Base-by-base conservation (phyloP, 2,797 vertebrate genomes). In the Girardinus metallicus region DNA sequence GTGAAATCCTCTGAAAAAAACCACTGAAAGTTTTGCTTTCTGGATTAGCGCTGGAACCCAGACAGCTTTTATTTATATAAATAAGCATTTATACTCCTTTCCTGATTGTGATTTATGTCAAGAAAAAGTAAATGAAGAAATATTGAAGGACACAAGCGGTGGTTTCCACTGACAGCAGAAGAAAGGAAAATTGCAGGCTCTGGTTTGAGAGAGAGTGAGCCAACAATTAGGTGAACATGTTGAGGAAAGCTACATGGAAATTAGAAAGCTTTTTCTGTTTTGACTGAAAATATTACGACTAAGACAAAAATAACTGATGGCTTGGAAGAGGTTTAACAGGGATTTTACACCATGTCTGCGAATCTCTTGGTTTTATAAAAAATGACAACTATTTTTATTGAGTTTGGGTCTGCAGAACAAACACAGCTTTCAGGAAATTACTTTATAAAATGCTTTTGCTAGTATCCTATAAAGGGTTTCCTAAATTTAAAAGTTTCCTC, bases 101-200 rank as follows among this genome's bases (percentile, higher is more conserved):
- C 12, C 53, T 29, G 2, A 55, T 49, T 73, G 46, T 87, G 86
- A 86, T 53, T 80, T 79, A 89, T 79, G 74, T 78, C 79, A 53
- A 44, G 47, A 78, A 53, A 43, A 51, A 87, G 77, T 55, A 7
- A 79, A 74, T 77, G 21, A 4, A 72, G 62, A 80, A 77, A 68
- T 81, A 74, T 72, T 88, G 86, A 91, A 78, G 79, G 86, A 91
- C 89, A 79, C 43, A 76, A 77, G 3, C n/a, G 8, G 85, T 84
- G 75, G 77, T 90, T 91, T 89, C 21, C 31, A 47, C 73, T 82
- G 84, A 86, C 85, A 82, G 85, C 76, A 83, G 68, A 80, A 78
- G 79, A 83, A n/a, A 78, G 66, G 79, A 43, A 85, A 91, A 94
- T 83, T 89, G 75, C 0, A 1, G 83, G 86, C 73, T 88, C 57